Conservation (phyloP, 1,140 invertebrate genomes). For the Plodia interpunctella region DNA sequence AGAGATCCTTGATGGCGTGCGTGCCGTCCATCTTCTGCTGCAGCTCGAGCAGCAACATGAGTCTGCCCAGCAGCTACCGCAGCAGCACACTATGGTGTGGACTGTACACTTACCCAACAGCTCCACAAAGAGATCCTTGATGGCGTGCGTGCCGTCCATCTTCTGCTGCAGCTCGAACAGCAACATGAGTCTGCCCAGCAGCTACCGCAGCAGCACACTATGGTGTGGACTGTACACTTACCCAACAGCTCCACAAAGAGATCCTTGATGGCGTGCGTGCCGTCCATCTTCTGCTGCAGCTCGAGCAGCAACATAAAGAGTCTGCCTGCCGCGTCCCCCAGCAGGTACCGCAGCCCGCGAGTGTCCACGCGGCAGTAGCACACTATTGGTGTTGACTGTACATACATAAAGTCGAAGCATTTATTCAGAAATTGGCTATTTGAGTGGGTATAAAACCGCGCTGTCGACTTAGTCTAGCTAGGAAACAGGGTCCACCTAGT, state of each 20-base stretch:
- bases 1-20: conserved; percentile 90
- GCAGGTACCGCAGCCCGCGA: conserved; percentile 92
- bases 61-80: conserved; percentile 96
- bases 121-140: conserved; percentile 96
- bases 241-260: conserved; percentile 95
- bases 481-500: no score
- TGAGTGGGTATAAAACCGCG: no score
- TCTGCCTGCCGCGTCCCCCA: conserved; percentile 96
- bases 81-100: conserved; percentile 94
- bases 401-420: no score
- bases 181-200: conserved; percentile 98
- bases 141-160: conserved; percentile 82
- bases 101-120: conserved; percentile 90
- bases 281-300: conserved; percentile 86
- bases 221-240: conserved; percentile 37
- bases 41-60: conserved; percentile 95
- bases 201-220: conserved; percentile 82
- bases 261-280: conserved; percentile 88
- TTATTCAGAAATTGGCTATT: no score
- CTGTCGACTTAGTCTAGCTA: no score
- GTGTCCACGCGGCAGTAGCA: conserved; percentile 97
- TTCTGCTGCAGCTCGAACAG: conserved; percentile 92
- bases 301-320: conserved; percentile 98
- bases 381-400: conserved; percentile 94
- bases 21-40: conserved; percentile 87